Conservation (phyloP, 2,113 vertebrate species). For the Cebidichthys violaceus region DNA sequence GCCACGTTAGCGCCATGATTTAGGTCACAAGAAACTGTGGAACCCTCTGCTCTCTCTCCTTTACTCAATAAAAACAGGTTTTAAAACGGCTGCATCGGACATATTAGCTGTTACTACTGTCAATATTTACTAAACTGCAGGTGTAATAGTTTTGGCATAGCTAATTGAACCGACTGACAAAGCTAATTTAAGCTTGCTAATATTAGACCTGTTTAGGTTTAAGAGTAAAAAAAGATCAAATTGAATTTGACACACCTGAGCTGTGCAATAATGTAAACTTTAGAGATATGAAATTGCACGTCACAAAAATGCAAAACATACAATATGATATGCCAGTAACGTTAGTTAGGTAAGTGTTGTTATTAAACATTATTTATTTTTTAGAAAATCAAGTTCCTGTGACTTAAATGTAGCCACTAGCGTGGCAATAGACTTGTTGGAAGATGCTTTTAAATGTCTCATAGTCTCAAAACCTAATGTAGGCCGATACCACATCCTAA, state of each 20-base stretch:
- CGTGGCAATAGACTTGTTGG: slow-evolving; percentile 12
- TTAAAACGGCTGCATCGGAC: background rate
- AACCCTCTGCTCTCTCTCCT: background rate
- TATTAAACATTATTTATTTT: background rate
- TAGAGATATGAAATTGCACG: background rate
- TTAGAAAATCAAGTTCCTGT: background rate
- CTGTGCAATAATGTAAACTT: slow-evolving; percentile 6
- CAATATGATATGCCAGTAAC: background rate
- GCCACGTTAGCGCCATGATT: slow-evolving; percentile 27
- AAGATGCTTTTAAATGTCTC: slow-evolving; percentile 20
- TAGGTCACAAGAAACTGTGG: slow-evolving; percentile 18
- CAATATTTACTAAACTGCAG: background rate
- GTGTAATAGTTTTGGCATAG: background rate
- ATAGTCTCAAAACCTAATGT: slow-evolving; percentile 52
- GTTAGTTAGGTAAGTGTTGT: background rate
- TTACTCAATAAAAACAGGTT: background rate
- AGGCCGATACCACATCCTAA: slow-evolving; percentile 24
- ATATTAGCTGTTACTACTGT: background rate
- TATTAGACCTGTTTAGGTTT: background rate
- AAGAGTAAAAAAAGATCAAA: background rate
- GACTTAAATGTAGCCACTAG: slow-evolving; percentile 12
- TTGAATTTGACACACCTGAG: background rate
- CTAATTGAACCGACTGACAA: background rate
- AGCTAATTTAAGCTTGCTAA: background rate
- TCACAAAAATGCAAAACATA: background rate